A percentile compares a stretch with the other conserved stretches of the same genome.
These are phyloP conservation scores for Tethea ocularis DNA, from an alignment of 2,888 invertebrate genomes.

Conservation along the genomic window DNA sequence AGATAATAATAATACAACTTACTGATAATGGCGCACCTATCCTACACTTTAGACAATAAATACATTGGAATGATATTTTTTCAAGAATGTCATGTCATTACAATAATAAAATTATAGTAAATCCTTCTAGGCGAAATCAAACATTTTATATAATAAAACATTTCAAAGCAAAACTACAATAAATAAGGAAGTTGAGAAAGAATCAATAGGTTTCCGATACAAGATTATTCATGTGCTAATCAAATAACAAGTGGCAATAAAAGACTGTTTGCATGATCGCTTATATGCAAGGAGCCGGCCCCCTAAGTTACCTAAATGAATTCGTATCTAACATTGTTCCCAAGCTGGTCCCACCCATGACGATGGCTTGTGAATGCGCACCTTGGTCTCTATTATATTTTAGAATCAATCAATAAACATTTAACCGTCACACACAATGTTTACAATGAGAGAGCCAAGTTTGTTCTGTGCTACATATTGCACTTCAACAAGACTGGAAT, in stretches of 20 bases:
- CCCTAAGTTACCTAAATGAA: slow-evolving; percentile 75
- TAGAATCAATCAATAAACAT: neutral
- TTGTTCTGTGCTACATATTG: slow-evolving; percentile 54
- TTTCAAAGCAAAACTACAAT: slow-evolving; percentile 24
- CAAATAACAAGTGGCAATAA: slow-evolving; percentile 42
- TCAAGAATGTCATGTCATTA: slow-evolving; percentile 78
- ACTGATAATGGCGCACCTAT: slow-evolving; percentile 74
- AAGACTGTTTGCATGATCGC: slow-evolving; percentile 65
- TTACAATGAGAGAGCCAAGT: slow-evolving; percentile 41
- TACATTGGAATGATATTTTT: slow-evolving; percentile 83
- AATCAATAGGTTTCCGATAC: neutral
- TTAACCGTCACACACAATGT: neutral
- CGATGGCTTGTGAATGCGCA: slow-evolving; percentile 78
- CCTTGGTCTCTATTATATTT: slow-evolving; percentile 41
- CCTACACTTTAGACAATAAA: slow-evolving; percentile 76
- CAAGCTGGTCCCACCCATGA: slow-evolving; percentile 84
- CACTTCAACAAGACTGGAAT: slow-evolving; percentile 83
- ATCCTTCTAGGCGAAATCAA: slow-evolving; percentile 41
- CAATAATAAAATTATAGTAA: slow-evolving; percentile 45
- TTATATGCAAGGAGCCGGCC: slow-evolving; percentile 59
- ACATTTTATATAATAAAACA: slow-evolving; percentile 21
- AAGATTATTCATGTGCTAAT: slow-evolving; percentile 15
- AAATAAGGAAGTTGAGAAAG: slow-evolving; percentile 17
- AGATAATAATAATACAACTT: slow-evolving; percentile 47
- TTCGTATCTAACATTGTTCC: slow-evolving; percentile 82